These are phyloP conservation scores for Syngnathus acus DNA, from an alignment of 2,797 vertebrate genomes.

Conservation along the genomic window DNA sequence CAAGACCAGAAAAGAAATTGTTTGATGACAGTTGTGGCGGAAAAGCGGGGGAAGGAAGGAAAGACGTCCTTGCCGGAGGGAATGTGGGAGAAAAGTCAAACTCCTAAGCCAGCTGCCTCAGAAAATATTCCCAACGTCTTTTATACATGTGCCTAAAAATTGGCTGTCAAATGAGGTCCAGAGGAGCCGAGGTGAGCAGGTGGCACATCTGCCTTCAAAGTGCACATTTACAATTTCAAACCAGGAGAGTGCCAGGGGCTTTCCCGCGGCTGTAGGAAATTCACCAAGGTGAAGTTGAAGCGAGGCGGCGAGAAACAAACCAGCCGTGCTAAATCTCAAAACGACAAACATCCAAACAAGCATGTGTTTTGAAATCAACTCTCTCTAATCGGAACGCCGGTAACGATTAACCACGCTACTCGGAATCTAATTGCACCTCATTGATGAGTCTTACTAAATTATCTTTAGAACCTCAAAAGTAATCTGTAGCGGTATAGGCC, in stretches of 20 bases:
- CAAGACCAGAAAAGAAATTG: slow-evolving; percentile 19
- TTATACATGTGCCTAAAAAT: slow-evolving; percentile 16
- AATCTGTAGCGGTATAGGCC: not conserved
- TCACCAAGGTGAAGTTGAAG: slow-evolving; percentile 3
- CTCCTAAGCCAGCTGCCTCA: slow-evolving; percentile 10
- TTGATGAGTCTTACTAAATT: not conserved
- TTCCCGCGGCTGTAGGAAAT: slow-evolving; percentile 8
- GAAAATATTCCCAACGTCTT: slow-evolving; percentile 22
- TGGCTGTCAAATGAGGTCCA: slow-evolving; percentile 37
- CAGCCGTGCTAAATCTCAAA: not conserved
- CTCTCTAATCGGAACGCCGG: not conserved
- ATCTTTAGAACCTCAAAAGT: not conserved
- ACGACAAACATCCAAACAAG: slow-evolving; percentile 2
- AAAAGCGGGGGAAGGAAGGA: slow-evolving; percentile 13
- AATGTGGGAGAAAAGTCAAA: slow-evolving; percentile 12
- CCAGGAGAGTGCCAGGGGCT: slow-evolving; percentile 27
- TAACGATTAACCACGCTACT: slow-evolving; percentile 1
- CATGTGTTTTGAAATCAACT: not conserved
- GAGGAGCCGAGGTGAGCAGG: slow-evolving; percentile 48
- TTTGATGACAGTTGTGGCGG: slow-evolving; percentile 40
- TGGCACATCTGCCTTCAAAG: slow-evolving; percentile 50
- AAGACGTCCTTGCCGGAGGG: slow-evolving; percentile 57
- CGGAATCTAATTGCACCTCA: not conserved
- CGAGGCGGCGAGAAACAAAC: not conserved
- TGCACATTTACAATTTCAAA: slow-evolving; percentile 44